phyloP scores from a whole-genome alignment of 2,888 invertebrate species.

The Melieria crassipennis region DNA sequence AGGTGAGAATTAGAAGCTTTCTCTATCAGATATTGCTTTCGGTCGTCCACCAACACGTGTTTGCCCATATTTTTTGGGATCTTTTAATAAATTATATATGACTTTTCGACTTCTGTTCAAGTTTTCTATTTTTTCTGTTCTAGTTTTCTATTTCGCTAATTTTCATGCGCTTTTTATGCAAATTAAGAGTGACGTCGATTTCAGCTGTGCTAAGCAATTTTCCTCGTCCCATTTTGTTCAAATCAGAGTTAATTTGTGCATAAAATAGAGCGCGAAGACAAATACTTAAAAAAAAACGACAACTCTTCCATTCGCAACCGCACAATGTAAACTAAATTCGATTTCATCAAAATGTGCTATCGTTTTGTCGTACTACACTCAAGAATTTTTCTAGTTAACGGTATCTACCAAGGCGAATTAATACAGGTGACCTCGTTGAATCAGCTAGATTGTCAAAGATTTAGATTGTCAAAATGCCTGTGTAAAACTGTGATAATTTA shows the following conservation, averaged over 20 bases:
- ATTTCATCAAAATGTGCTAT: slow-evolving; percentile 8
- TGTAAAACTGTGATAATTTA: no score
- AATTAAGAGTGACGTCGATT: neutral
- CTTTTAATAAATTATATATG: neutral
- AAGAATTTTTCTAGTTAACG: neutral
- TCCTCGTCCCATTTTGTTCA: neutral
- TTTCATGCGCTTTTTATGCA: neutral
- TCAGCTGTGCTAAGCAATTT: neutral
- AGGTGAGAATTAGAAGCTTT: slow-evolving; percentile 1
- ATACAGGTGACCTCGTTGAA: no score
- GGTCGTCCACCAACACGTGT: neutral
- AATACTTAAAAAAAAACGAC: neutral
- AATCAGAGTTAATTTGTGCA: neutral
- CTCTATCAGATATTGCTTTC: neutral
- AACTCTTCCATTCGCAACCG: neutral
- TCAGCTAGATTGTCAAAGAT: no score
- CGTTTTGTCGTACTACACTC: slow-evolving; percentile 9
- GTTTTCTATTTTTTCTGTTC: no score
- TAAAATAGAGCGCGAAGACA: neutral
- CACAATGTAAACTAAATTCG: neutral
- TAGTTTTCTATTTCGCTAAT: neutral
- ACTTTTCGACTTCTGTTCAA: slow-evolving; percentile 2
- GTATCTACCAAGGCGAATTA: no score
- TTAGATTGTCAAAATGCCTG: no score
- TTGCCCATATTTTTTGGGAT: neutral